A percentile compares a stretch with the other conserved stretches of the same genome.
phyloP scores from a whole-genome alignment of 2,113 vertebrate genomes.

The Onychorhynchus coronatus region DNA sequence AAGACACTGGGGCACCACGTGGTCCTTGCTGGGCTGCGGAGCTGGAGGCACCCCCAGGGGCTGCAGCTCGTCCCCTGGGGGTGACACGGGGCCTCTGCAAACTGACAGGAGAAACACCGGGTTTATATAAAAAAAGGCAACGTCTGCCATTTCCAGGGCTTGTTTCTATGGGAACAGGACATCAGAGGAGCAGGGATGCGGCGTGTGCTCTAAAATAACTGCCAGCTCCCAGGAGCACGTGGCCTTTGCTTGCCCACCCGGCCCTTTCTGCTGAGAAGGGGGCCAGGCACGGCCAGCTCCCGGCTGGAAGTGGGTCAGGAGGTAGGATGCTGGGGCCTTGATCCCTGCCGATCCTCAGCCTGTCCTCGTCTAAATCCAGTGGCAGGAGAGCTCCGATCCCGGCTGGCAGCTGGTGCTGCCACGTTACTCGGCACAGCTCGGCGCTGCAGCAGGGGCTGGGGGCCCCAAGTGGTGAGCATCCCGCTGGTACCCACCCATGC shows the following conservation, averaged over 20 bases:
- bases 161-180: conserved; percentile 60
- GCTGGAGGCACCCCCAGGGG: neutral
- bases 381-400: neutral
- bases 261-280: neutral
- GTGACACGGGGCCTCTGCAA: neutral
- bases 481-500: fast-evolving
- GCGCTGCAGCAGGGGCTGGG: neutral
- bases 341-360: neutral
- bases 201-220: conserved; percentile 6
- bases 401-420: neutral
- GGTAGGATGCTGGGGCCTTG: neutral
- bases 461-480: neutral
- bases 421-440: fast-evolving
- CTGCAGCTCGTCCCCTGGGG: neutral
- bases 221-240: neutral
- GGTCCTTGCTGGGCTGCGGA: fast-evolving
- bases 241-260: neutral
- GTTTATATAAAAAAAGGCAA: neutral
- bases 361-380: neutral
- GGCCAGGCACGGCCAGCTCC: fast-evolving
- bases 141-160: conserved; percentile 34
- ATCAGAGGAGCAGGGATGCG: conserved; percentile 12
- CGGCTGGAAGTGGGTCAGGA: neutral
- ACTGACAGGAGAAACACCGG: fast-evolving
- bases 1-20: fast-evolving